Base-by-base conservation (phyloP, 2,113 vertebrate genomes). In the Melanocharis versteri region DNA sequence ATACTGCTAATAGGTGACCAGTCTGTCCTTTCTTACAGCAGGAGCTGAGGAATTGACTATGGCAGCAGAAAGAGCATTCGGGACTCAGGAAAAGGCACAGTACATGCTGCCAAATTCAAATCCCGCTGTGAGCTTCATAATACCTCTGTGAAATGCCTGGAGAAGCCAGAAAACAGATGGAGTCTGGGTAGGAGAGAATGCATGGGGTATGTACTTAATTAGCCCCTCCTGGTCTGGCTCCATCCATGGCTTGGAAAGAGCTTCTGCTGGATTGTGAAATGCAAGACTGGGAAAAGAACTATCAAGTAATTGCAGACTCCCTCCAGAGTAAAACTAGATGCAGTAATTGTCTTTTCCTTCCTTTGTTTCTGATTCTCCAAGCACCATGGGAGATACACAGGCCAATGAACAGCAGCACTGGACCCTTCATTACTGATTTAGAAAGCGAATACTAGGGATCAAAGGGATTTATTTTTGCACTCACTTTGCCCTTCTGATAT, bases 401-500 rank as follows among this genome's bases (percentile, higher is more conserved):
- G 39, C 54, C 3, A 0, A 61, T 40, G 21, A 88, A 84, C 26
- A 40, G 37, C 51, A 90, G 75, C 72, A 57, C 56, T 13, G 57
- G 60, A 53, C 37, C 20, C 35, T 68, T 83, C 44, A 40, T 9
- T 54, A 45, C 5, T 30, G 27, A 76, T 47, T 75, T 28, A 79
- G 27, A 62, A 8, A 72, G 6, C 7, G 8, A 93, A 68, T 48
- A 17, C 10, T 17, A 70, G 8, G 31, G 27, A 89, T 58, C 48
- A 73, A 57, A 83, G 61, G n/a, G 64, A 57, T 57, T 75, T 44
- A 30, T n/a, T 92, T 73, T 61, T 44, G 71, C 47, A 90, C 97
- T 98, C 96, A 97, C 99, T 99, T 99, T 92, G 99, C 98, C 19
- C 92, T 97, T 68, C 98, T 97, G 89, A 99, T 98, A 97, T 99